These are phyloP conservation scores for Pissodes strobi DNA, from an alignment of 1,140 invertebrate genomes.

Conservation along the genomic window DNA sequence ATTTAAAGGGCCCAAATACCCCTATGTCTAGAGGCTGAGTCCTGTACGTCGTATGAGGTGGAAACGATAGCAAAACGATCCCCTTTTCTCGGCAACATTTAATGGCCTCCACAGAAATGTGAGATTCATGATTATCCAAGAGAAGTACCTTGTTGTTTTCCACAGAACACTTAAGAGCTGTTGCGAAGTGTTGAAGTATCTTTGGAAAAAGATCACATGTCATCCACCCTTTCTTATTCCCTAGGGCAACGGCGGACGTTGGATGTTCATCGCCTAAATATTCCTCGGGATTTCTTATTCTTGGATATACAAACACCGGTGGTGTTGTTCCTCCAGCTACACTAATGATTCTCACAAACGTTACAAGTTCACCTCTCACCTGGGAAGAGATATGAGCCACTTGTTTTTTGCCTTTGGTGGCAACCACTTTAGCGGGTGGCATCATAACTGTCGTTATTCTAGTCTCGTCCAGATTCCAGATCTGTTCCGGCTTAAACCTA, in stretches of 20 bases:
- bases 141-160: constrained; percentile 54
- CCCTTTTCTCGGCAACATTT: constrained; percentile 45
- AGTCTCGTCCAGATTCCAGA: background rate
- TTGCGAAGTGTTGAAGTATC: constrained; percentile 57
- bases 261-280: background rate
- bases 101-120: constrained; percentile 45
- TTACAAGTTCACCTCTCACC: background rate
- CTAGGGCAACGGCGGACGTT: constrained; percentile 24
- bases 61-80: constrained; percentile 51
- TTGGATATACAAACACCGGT: background rate
- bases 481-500: background rate
- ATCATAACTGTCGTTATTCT: background rate
- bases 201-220: constrained; percentile 24
- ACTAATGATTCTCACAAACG: background rate
- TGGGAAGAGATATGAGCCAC: background rate
- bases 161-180: constrained; percentile 46
- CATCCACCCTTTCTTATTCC: too few relatives aligned
- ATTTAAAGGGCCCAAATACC: background rate
- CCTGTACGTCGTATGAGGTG: constrained; percentile 50
- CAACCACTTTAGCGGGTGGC: background rate
- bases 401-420: background rate
- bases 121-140: constrained; percentile 56
- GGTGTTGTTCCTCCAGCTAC: background rate
- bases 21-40: constrained; percentile 53
- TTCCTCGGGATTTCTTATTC: background rate